Base-by-base conservation (phyloP, 2,888 invertebrate species). In the Drosophila meridionalis region DNA sequence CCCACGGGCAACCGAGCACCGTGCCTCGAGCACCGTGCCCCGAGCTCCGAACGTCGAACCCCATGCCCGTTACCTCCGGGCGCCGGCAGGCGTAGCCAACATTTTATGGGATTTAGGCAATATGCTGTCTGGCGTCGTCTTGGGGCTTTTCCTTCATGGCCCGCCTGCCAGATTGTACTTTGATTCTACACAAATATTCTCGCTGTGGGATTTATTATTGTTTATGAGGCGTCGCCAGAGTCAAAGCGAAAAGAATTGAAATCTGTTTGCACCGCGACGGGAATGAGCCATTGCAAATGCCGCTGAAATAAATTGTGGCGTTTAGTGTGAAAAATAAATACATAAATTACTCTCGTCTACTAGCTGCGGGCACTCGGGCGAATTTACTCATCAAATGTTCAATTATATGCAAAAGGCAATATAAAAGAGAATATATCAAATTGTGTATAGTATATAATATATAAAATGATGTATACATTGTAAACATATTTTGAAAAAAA, bases 171-270 rank as follows among this genome's bases (percentile, higher is more conserved):
- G 56, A 60, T 59, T 62, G 67, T 45, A 38, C 69, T 68, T 55
- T 56, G 36, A 66, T 62, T 64, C 66, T 36, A 69, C 69, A 69
- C 64, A 77, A 67, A 76, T 77, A 76, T 53, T 47, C 63, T 43
- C 40, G 36, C 9, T 50, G 48, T 45, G 63, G 73, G 80, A 89
- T 85, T 89, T 84, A 82, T 79, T 87, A 89, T 89, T 89, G 89
- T 89, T 84, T 89, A 89, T 89, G 84, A 69, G 84, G 83, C 84
- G 82, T 83, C 80, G 87, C 87, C 58, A 68, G 56, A 89, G 87
- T 86, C 82, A 76, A 85, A 87, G 76, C 85, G 80, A 73, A 72
- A 73, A 68, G 71, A 79, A 87, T 84, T 89, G 76, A 79, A 87
- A 87, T 75, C 66, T 86, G 69, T 72, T 61, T 72, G 62, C 42